Percentiles rank a stretch among this genome's conserved stretches.
Evolutionary conservation across 2,113 vertebrate genomes (phyloP).

Genomic region (Micromys minutus): DNA sequence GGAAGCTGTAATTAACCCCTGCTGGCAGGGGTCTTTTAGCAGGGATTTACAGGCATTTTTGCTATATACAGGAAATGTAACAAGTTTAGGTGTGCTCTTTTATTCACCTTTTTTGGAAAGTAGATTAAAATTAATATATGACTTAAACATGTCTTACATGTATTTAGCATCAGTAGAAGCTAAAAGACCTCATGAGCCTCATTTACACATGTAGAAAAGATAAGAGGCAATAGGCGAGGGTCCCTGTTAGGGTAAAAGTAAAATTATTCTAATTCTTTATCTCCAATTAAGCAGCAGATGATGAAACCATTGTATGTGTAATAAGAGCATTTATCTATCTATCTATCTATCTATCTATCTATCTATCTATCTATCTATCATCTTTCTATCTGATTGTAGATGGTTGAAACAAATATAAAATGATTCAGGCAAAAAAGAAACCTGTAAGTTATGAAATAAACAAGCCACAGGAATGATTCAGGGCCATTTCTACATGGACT

Average conservation of each 20-base stretch:
- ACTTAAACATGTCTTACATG: slow-evolving; percentile 26
- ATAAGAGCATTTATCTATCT: not conserved
- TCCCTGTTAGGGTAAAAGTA: not conserved
- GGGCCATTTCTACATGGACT: not conserved
- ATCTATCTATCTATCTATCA: too few species aligned
- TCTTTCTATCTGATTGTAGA: not conserved
- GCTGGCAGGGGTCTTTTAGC: not conserved
- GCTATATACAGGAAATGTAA: not conserved
- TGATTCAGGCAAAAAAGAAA: not conserved
- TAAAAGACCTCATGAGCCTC: not conserved
- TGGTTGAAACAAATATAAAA: slow-evolving; percentile 16
- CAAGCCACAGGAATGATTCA: not conserved
- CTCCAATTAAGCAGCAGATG: not conserved
- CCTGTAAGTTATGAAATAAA: not conserved
- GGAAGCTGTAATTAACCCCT: not conserved
- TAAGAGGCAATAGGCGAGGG: not conserved
- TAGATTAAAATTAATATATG: not conserved
- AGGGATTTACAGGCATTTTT: slow-evolving; percentile 25
- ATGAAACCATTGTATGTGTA: not conserved
- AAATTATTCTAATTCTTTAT: slow-evolving; percentile 13
- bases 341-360: too few species aligned
- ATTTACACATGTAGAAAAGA: slow-evolving; percentile 16
- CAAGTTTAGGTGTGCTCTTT: not conserved
- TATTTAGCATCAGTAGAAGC: not conserved
- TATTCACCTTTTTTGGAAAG: not conserved